phyloP scores from a whole-genome alignment of 2,888 invertebrate species.

The Ptycholaimellus sp. region DNA sequence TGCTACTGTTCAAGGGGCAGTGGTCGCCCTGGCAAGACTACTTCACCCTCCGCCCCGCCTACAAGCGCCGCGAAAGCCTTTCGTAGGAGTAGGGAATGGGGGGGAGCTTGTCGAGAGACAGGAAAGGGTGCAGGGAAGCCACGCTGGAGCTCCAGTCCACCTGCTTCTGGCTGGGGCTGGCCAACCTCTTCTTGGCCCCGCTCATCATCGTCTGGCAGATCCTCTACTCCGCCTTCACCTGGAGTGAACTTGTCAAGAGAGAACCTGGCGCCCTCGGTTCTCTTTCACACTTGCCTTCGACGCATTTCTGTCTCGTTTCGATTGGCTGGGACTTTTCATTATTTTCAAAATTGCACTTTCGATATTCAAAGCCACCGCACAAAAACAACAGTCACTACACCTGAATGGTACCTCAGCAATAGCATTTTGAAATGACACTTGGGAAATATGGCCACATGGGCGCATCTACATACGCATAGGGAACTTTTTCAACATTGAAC shows the following conservation, averaged over 20 bases:
- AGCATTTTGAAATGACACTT: too few relatives aligned
- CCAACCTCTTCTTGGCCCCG: slow-evolving; percentile 60
- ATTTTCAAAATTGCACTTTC: too few relatives aligned
- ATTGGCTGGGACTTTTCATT: too few relatives aligned
- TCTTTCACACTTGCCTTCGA: too few relatives aligned
- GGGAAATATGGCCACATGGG: too few relatives aligned
- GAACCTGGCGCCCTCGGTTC: slow-evolving; percentile 30
- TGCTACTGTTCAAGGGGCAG: slow-evolving; percentile 68
- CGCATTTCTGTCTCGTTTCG: too few relatives aligned
- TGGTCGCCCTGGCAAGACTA: slow-evolving; percentile 86
- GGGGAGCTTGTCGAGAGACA: slow-evolving; percentile 7
- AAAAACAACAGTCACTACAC: too few relatives aligned
- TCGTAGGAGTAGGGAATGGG: slow-evolving; percentile 5
- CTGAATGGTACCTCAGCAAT: too few relatives aligned
- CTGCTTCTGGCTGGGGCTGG: slow-evolving; percentile 46
- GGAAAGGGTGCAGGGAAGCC: slow-evolving; percentile 4
- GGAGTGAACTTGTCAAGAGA: slow-evolving; percentile 43
- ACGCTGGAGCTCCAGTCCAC: too few relatives aligned
- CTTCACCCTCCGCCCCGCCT: slow-evolving; percentile 79
- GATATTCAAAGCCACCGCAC: too few relatives aligned
- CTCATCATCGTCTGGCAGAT: slow-evolving; percentile 79
- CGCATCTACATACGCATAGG: too few relatives aligned
- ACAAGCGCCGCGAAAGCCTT: slow-evolving; percentile 38
- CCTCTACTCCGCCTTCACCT: slow-evolving; percentile 69
- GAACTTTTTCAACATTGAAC: too few relatives aligned